These are phyloP conservation scores for Halocynthia roretzi DNA, from an alignment of 23 tunicate species.

Conservation along the genomic window DNA sequence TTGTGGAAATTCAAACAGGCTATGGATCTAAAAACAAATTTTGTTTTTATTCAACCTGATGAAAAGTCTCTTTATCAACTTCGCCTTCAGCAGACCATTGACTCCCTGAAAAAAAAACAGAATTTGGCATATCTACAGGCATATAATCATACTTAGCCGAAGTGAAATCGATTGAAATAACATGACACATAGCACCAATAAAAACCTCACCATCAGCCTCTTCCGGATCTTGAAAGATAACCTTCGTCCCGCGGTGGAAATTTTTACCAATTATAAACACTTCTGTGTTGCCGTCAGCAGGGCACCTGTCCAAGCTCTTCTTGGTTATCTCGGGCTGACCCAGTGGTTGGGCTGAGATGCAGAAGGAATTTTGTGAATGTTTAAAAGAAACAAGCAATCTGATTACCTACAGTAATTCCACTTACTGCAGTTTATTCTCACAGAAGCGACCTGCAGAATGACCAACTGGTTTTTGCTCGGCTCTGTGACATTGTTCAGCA, in stretches of 20 bases:
- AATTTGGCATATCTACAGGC: no score
- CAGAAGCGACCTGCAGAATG: slow-evolving; percentile 57
- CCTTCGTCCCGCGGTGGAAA: slow-evolving; percentile 66
- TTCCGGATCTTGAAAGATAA: slow-evolving; percentile 88
- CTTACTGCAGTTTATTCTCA: slow-evolving; percentile 88
- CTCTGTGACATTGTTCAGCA: slow-evolving; percentile 27
- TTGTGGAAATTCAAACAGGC: background rate
- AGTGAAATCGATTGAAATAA: no score
- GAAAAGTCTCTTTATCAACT: slow-evolving; percentile 78
- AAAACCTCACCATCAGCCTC: slow-evolving; percentile 59
- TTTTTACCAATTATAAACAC: slow-evolving; percentile 94
- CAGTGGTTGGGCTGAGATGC: slow-evolving; percentile 74
- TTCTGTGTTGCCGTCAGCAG: slow-evolving; percentile 75
- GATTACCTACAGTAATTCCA: background rate
- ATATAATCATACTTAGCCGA: no score
- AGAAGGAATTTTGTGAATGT: background rate
- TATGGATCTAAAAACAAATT: background rate
- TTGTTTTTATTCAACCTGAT: slow-evolving; percentile 25
- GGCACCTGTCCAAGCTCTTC: slow-evolving; percentile 67
- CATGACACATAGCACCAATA: no score
- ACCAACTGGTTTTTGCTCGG: background rate
- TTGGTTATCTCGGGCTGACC: slow-evolving; percentile 96
- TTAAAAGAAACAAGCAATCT: background rate
- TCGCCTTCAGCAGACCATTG: slow-evolving; percentile 75
- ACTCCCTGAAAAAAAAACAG: slow-evolving; percentile 29